Percentiles rank a stretch among this genome's conserved stretches.
Conservation (phyloP, 1,140 invertebrate genomes). For the Forficula auricularia region DNA sequence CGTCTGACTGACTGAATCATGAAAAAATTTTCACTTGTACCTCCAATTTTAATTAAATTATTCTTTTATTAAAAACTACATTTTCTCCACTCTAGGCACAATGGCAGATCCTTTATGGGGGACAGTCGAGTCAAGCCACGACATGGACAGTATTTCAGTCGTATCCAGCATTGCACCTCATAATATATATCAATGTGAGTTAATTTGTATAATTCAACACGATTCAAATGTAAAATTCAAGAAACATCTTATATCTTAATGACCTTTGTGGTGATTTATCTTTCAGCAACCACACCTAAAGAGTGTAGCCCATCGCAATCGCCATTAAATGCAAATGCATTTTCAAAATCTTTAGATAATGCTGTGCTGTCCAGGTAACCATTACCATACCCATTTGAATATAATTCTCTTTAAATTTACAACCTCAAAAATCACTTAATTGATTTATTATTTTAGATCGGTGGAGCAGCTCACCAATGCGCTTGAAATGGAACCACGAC, state of each 20-base stretch:
- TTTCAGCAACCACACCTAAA: conserved; percentile 53
- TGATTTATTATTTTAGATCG: no score
- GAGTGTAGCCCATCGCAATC: conserved; percentile 66
- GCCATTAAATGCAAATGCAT: conserved; percentile 53
- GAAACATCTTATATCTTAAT: no score
- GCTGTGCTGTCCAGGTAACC: conserved; percentile 44
- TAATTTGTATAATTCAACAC: no score
- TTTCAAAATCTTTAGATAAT: conserved; percentile 55
- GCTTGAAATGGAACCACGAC: conserved; percentile 31
- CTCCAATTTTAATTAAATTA: no score
- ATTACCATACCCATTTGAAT: conserved; percentile 5
- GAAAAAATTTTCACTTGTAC: no score
- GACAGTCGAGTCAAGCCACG: conserved; percentile 21
- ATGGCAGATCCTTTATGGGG: conserved; percentile 30
- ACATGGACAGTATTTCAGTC: conserved; percentile 54
- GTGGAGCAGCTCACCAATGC: conserved; percentile 55
- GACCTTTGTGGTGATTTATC: neutral
- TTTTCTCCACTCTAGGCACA: conserved; percentile 34
- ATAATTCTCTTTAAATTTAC: no score
- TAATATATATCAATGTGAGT: conserved; percentile 67
- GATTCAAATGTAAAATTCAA: no score
- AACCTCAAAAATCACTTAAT: no score
- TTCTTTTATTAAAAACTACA: no score
- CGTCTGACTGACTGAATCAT: no score
- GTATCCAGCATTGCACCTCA: conserved; percentile 51